phyloP scores from a whole-genome alignment of 2,797 vertebrate genomes.

The Neopelma chrysocephalum region DNA sequence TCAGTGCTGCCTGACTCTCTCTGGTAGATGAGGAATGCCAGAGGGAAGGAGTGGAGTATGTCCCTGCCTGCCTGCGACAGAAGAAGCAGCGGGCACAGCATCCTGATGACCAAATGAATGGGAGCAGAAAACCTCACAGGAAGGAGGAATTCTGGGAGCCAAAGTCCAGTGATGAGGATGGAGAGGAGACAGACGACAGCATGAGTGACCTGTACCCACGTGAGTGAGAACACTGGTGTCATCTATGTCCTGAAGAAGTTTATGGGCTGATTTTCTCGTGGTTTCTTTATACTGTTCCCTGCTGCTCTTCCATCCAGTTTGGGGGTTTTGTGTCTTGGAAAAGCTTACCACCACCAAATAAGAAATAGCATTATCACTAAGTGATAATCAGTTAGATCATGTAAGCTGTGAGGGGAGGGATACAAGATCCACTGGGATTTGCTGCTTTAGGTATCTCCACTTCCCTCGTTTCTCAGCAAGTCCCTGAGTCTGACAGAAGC shows the following conservation, averaged over 20 bases:
- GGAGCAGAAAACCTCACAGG: background rate
- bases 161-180: constrained; percentile 71
- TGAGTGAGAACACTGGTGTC: constrained; percentile 61
- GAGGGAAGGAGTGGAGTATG: constrained; percentile 79
- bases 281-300: background rate
- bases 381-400: background rate
- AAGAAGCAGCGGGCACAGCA: constrained; percentile 65
- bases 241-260: background rate
- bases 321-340: background rate
- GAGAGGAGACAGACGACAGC: constrained; percentile 86
- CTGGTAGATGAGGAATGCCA: constrained; percentile 87
- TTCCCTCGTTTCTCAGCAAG: background rate
- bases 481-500: background rate
- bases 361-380: background rate
- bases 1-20: background rate
- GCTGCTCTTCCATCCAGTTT: background rate
- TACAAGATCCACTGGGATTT: background rate
- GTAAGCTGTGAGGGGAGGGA: background rate
- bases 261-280: background rate
- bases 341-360: background rate
- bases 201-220: constrained; percentile 95
- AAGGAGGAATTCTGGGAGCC: constrained; percentile 80
- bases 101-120: rapidly evolving
- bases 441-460: background rate
- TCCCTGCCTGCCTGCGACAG: constrained; percentile 82